Evolutionary conservation across 2,797 vertebrate genomes (phyloP), one percentile per base, ranked within the genome.

Genomic region (Melanotaenia nigrans): DNA sequence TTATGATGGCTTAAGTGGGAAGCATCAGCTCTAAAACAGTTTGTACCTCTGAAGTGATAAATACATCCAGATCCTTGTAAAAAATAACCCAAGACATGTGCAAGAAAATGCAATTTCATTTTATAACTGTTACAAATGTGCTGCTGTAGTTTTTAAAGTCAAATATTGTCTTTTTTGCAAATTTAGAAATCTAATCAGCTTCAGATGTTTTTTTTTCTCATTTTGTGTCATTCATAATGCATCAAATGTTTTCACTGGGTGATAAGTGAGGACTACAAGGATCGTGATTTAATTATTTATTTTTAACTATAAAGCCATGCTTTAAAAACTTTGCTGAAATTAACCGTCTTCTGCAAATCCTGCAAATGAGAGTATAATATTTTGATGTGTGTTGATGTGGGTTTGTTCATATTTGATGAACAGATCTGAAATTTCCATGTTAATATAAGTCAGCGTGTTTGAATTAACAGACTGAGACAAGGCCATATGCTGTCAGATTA

Each of bases 381-480:
- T 6, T 13, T 1, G 1, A 24, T 61, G 1, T 36, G 33, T 58
- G 45, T 42, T 61, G 35, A 55, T 49, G 35, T 61, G 1, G 10
- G 12, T 56, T 55, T 61, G 4, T 8, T 66, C 53, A 10, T 59
- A 20, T 62, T 65, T 54, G 30, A n/a, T 56, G 45, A 55, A 42
- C 47, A 67, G 47, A 63, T 40, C 24, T 75, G 25, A 61, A 16
- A 65, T 61, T 73, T 72, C 8, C 3, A 62, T 35, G 47, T 35
- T 76, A 7, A 73, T 56, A 77, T 65, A 54, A 51, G 51, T 60
- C 36, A 60, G 53, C 12, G 32, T 62, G 38, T 22, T n/a, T 63
- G 55, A 56, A 53, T 56, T 73, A 60, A 74, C 49, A 42, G 72
- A 59, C 61, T 42, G 68, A 51, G 68, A 72, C 69, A 28, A 53